These are phyloP conservation scores for Ganaspis brasiliensis DNA, from an alignment of 2,888 invertebrate genomes.

Conservation along the genomic window DNA sequence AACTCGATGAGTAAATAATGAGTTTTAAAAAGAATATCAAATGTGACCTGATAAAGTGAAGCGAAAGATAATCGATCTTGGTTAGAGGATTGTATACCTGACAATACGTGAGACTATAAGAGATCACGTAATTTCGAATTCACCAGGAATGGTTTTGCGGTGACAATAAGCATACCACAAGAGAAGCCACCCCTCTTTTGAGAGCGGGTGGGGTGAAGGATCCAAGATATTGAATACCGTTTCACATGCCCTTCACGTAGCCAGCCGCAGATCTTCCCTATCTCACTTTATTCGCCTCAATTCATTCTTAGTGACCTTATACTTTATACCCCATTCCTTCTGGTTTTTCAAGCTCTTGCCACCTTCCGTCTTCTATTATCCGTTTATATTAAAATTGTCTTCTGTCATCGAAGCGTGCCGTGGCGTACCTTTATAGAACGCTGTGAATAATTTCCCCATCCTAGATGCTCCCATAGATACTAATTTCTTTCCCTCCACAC, in stretches of 20 bases:
- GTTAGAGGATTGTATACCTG: conserved; percentile 57
- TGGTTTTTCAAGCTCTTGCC: conserved; percentile 53
- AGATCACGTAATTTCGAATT: conserved; percentile 71
- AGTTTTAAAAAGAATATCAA: neutral
- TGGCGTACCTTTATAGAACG: conserved; percentile 37
- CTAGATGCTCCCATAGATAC: conserved; percentile 29
- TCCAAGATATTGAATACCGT: conserved; percentile 77
- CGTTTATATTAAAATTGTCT: conserved; percentile 76
- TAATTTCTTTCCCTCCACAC: conserved; percentile 28
- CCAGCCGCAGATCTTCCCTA: conserved; percentile 60
- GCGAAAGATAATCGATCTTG: conserved; percentile 58
- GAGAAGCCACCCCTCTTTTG: conserved; percentile 53
- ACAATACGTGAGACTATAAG: conserved; percentile 59
- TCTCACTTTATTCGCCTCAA: conserved; percentile 51
- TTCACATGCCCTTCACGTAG: conserved; percentile 77
- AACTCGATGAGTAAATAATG: too few species aligned
- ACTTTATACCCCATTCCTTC: conserved; percentile 48
- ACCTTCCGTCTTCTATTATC: conserved; percentile 67
- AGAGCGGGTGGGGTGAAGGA: conserved; percentile 47
- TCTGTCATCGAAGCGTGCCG: conserved; percentile 62
- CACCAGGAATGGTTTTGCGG: conserved; percentile 72
- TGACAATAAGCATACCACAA: conserved; percentile 73
- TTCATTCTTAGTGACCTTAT: conserved; percentile 66
- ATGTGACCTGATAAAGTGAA: conserved; percentile 16
- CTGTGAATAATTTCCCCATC: conserved; percentile 30